Evolutionary conservation across 2,888 invertebrate species (phyloP).

Genomic region (Chesias legatella): DNA sequence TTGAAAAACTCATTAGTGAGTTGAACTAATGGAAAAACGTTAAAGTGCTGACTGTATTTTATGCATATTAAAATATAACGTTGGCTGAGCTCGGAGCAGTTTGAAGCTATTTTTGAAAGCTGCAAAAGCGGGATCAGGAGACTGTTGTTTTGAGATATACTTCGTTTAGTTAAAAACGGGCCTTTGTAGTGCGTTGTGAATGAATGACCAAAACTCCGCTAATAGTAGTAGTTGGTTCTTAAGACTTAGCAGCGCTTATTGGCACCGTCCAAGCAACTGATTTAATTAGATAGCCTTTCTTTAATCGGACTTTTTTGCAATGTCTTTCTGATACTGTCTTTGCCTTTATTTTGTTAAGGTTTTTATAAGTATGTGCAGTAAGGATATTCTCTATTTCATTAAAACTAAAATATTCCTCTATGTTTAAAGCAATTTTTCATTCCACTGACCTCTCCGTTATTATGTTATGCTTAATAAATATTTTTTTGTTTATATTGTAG

Average conservation of each 20-base stretch:
- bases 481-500: no score
- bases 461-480: no score
- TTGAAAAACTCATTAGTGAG: constrained; percentile 32
- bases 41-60: constrained; percentile 29
- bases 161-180: constrained; percentile 50
- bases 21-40: constrained; percentile 26
- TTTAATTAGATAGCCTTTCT: constrained; percentile 23
- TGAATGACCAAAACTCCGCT: constrained; percentile 42
- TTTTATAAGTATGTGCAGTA: no score
- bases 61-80: constrained; percentile 34
- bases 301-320: constrained; percentile 6
- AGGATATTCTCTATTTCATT: no score
- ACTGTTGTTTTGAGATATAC: constrained; percentile 50
- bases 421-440: no score
- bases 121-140: constrained; percentile 36
- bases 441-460: no score
- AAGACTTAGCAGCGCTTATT: constrained; percentile 6
- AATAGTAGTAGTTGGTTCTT: constrained; percentile 24
- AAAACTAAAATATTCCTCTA: no score
- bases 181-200: constrained; percentile 42
- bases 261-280: constrained; percentile 8
- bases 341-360: no score
- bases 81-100: constrained; percentile 28
- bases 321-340: constrained; percentile 3
- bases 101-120: constrained; percentile 42